Percentiles rank a stretch among this genome's conserved stretches.
Conservation (phyloP, 2,888 invertebrate genomes). For the Dysmachus trigonus region DNA sequence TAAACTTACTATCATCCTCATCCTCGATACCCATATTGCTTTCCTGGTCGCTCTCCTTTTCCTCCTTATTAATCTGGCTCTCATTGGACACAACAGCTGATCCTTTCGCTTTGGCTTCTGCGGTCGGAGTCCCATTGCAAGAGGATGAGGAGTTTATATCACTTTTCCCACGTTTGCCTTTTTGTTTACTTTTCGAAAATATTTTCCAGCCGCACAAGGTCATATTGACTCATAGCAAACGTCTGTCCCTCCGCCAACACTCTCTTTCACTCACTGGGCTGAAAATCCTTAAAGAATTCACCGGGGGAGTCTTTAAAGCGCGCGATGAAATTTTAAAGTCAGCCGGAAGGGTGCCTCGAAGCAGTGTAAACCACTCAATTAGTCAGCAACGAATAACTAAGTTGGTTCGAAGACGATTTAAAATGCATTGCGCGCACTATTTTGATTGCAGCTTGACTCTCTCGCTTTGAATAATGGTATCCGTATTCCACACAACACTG, state of each 20-base stretch:
- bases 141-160: neutral
- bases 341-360: neutral
- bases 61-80: neutral
- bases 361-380: neutral
- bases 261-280: neutral
- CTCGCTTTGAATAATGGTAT: neutral
- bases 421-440: constrained; percentile 14
- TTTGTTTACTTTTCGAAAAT: constrained; percentile 40
- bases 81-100: constrained; percentile 2
- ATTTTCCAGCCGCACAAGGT: constrained; percentile 41
- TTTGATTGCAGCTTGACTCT: neutral
- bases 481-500: neutral
- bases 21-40: neutral
- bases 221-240: constrained; percentile 28
- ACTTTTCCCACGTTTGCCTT: constrained; percentile 4
- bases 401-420: neutral
- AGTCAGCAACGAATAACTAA: neutral
- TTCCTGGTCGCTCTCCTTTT: neutral
- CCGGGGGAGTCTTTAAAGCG: neutral
- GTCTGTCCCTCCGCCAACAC: neutral
- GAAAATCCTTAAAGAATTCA: neutral
- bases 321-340: neutral
- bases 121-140: neutral
- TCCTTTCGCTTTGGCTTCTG: neutral
- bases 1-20: neutral